Conservation (phyloP, 2,888 invertebrate species). For the Penaeus monodon region DNA sequence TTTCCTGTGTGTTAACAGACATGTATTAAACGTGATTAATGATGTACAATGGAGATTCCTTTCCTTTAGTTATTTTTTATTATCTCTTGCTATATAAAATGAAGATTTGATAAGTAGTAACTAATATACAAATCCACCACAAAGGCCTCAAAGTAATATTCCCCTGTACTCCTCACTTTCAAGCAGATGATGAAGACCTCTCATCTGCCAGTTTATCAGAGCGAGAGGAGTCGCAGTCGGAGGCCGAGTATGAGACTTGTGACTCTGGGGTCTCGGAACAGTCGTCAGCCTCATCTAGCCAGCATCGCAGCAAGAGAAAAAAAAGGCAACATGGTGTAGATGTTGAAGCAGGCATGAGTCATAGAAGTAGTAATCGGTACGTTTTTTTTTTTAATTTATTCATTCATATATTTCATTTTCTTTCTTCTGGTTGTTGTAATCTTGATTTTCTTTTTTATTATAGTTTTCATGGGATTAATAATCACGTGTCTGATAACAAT, state of each 20-base stretch:
- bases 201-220: slow-evolving; percentile 59
- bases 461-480: not conserved
- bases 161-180: not conserved
- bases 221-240: slow-evolving; percentile 57
- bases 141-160: not conserved
- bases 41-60: not conserved
- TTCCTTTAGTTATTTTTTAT: not conserved
- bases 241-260: slow-evolving; percentile 84
- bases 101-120: not conserved
- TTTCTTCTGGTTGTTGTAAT: not conserved
- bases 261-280: slow-evolving; percentile 79
- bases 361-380: slow-evolving; percentile 32
- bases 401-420: not conserved
- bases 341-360: slow-evolving; percentile 41
- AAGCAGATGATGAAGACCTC: slow-evolving; percentile 47
- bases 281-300: slow-evolving; percentile 45
- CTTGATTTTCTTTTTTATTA: not conserved
- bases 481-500: no score
- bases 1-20: no score
- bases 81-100: no score
- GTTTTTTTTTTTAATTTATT: not conserved
- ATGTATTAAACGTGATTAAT: not conserved
- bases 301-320: slow-evolving; percentile 54
- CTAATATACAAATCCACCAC: not conserved
- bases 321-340: slow-evolving; percentile 56